Evolutionary conservation across 1,140 invertebrate genomes (phyloP), one percentile per base, ranked within the genome.

Genomic region (Drosophila virilis): DNA sequence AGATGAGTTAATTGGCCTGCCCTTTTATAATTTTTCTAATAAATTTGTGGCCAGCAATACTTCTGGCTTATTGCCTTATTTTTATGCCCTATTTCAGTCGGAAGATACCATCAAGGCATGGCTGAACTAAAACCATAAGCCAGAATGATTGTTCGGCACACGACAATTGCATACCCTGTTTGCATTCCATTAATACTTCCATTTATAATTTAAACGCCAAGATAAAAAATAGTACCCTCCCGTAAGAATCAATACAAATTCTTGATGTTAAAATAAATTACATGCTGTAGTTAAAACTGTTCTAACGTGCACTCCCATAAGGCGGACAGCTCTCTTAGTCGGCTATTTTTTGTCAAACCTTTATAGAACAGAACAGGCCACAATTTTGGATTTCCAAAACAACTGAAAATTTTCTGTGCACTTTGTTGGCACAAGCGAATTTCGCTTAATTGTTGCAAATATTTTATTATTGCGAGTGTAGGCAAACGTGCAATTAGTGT

Each of bases 381-480:
- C 22, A 28, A 28, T 28, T 43, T 43, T 10, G 38, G 54, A 10
- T 38, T 58, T 32, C 37, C 17, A 32, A n/a, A 58, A 40, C 35
- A 57, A 66, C 15, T 54, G 6, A 17, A 54, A 33, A n/a, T 59
- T 69, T 83, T 22, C 46, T 61, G 46, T 33, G 60, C 61, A 40
- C 74, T 55, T 72, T 77, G 12, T 80, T 76, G 58, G 46, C 46
- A 45, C 28, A 40, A 64, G 37, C 72, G 75, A 46, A 50, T 78
- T 85, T 67, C 43, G 46, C 46, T 80, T 86, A 86, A 86, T 88
- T 88, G 83, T 79, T 82, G 79, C 69, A 88, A 88, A 88, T 88
- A 83, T 88, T 88, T 88, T 71, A 67, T 70, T 79, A 74, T 77
- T 80, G 10, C 64, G 40, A 77, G 83, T 82, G 77, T 80, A 80